phyloP scores from a whole-genome alignment of 1,140 invertebrate species.

The Drosophila ananassae region DNA sequence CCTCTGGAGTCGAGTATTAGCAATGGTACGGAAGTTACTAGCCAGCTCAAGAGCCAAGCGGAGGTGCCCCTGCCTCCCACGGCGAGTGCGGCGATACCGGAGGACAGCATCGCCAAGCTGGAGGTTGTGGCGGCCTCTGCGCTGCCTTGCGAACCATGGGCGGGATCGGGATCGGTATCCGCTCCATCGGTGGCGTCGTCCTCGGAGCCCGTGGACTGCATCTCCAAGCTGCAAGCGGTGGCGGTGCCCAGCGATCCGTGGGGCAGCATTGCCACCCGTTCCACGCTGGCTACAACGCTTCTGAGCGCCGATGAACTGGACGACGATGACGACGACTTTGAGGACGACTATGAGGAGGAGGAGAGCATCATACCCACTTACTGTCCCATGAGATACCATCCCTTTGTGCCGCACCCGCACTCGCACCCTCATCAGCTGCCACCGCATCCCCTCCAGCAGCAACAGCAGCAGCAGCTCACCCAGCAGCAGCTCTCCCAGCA shows the following conservation, averaged over 20 bases:
- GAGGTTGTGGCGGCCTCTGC: constrained; percentile 73
- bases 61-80: constrained; percentile 79
- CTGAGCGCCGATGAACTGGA: constrained; percentile 84
- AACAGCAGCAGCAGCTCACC: constrained; percentile 42
- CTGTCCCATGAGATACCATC: constrained; percentile 76
- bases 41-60: constrained; percentile 51
- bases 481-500: constrained; percentile 43
- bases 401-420: constrained; percentile 64
- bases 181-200: constrained; percentile 32
- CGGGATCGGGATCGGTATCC: constrained; percentile 15
- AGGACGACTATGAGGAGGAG: constrained; percentile 85
- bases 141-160: constrained; percentile 75
- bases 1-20: constrained; percentile 63
- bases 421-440: constrained; percentile 46
- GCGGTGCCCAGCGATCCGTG: constrained; percentile 85
- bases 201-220: constrained; percentile 77
- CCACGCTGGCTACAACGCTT: constrained; percentile 84
- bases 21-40: constrained; percentile 83
- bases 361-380: constrained; percentile 84
- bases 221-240: constrained; percentile 84
- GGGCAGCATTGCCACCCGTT: constrained; percentile 84
- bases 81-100: constrained; percentile 72
- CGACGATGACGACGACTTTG: constrained; percentile 86
- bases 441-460: constrained; percentile 64
- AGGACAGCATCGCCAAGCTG: constrained; percentile 85